Evolutionary conservation across 2,797 vertebrate genomes (phyloP).

Genomic region (Amphiprion clarkii): DNA sequence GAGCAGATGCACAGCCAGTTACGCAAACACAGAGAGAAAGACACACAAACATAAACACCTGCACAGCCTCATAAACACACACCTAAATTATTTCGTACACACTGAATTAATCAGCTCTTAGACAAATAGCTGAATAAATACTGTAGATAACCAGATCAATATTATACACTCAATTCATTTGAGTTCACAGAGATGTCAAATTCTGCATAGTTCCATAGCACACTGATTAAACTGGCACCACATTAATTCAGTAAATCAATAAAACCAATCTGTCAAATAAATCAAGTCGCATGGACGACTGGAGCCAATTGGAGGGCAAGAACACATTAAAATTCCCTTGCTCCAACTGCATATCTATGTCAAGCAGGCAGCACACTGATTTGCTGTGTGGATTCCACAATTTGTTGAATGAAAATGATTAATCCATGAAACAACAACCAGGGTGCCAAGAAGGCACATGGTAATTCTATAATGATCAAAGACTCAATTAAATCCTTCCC

Average conservation of each 20-base stretch:
- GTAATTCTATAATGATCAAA: conserved; percentile 83
- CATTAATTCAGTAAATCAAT: conserved; percentile 88
- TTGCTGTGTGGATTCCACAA: conserved; percentile 78
- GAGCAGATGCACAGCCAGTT: conserved; percentile 71
- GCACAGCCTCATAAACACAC: conserved; percentile 56
- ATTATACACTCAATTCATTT: conserved; percentile 85
- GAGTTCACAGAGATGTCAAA: conserved; percentile 86
- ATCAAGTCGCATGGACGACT: conserved; percentile 79
- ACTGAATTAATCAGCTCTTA: conserved; percentile 84
- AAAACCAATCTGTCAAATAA: conserved; percentile 88
- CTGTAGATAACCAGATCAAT: conserved; percentile 84
- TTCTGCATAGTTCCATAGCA: conserved; percentile 80
- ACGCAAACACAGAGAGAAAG: conserved; percentile 48
- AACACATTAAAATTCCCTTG: conserved; percentile 76
- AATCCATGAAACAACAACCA: conserved; percentile 82
- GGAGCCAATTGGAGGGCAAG: conserved; percentile 77
- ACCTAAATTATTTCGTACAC: conserved; percentile 71
- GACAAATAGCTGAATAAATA: conserved; percentile 87
- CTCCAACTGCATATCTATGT: conserved; percentile 77
- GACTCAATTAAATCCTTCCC: conserved; percentile 80
- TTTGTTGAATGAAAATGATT: conserved; percentile 81
- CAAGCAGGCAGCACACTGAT: conserved; percentile 73
- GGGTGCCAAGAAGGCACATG: conserved; percentile 79
- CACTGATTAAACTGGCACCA: conserved; percentile 85
- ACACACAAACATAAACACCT: conserved; percentile 61